Evolutionary conservation across 2,113 vertebrate species (phyloP).

Genomic region (Saimiri boliviensis): DNA sequence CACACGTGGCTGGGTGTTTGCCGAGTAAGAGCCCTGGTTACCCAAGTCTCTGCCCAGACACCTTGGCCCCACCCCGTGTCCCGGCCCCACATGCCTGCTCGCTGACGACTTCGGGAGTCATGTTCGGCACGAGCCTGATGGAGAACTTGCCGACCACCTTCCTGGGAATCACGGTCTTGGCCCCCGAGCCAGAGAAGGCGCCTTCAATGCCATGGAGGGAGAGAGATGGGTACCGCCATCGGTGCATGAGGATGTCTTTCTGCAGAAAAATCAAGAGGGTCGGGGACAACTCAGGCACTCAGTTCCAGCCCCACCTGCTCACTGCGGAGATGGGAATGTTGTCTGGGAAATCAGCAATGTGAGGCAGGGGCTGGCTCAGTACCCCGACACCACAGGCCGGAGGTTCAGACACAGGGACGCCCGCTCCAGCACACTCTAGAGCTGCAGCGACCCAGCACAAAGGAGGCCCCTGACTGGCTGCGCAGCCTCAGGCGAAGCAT

Average conservation of each 20-base stretch:
- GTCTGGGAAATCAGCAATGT: not conserved
- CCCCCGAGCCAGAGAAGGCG: conserved; percentile 92
- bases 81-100: conserved; percentile 84
- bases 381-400: rapidly evolving
- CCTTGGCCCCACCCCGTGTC: rapidly evolving
- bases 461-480: not conserved
- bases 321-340: rapidly evolving
- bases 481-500: rapidly evolving
- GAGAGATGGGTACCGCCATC: conserved; percentile 96
- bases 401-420: not conserved
- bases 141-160: conserved; percentile 98
- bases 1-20: not conserved
- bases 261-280: conserved; percentile 62
- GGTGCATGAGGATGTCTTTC: conserved; percentile 95
- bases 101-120: conserved; percentile 92
- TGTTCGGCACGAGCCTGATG: conserved; percentile 95
- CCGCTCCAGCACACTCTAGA: rapidly evolving
- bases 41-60: rapidly evolving
- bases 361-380: not conserved
- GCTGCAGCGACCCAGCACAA: rapidly evolving
- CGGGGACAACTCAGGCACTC: not conserved
- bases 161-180: conserved; percentile 96
- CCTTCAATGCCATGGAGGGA: conserved; percentile 99
- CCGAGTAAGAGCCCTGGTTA: rapidly evolving
- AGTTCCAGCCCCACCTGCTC: not conserved